phyloP scores from a whole-genome alignment of 1,140 invertebrate genomes.

The Mylabris phalerata region DNA sequence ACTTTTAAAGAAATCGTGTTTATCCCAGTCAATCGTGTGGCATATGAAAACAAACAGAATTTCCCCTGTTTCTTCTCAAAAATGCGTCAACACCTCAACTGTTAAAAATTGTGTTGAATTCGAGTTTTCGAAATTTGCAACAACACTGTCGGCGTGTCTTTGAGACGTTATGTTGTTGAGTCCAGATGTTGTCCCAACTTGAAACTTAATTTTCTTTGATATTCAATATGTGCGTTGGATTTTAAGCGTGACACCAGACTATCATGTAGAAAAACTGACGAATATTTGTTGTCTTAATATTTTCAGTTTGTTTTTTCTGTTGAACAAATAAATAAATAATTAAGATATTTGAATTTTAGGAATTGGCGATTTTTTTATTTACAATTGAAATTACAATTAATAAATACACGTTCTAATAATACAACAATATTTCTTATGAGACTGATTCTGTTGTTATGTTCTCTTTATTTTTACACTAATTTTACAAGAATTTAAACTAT shows the following conservation, averaged over 20 bases:
- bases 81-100: too few relatives aligned
- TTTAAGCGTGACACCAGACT: slow-evolving; percentile 14
- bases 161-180: background rate
- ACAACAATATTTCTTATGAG: slow-evolving; percentile 5
- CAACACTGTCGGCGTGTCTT: too few relatives aligned
- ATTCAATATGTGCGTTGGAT: slow-evolving; percentile 13
- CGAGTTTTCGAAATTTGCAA: too few relatives aligned
- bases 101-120: too few relatives aligned
- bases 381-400: slow-evolving; percentile 21
- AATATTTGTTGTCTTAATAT: too few relatives aligned
- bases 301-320: too few relatives aligned
- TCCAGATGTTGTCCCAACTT: slow-evolving; percentile 6
- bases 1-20: slow-evolving; percentile 1
- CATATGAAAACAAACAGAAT: too few relatives aligned
- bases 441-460: too few relatives aligned
- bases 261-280: background rate
- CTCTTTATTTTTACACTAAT: slow-evolving; percentile 10
- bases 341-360: slow-evolving; percentile 12
- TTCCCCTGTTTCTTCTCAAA: too few relatives aligned
- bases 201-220: slow-evolving; percentile 13
- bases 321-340: slow-evolving; percentile 1
- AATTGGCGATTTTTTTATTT: slow-evolving; percentile 19
- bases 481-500: slow-evolving; percentile 1
- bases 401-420: slow-evolving; percentile 21
- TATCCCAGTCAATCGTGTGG: too few relatives aligned